Conservation (phyloP, 1,140 invertebrate species). For the Radopholus similis region DNA sequence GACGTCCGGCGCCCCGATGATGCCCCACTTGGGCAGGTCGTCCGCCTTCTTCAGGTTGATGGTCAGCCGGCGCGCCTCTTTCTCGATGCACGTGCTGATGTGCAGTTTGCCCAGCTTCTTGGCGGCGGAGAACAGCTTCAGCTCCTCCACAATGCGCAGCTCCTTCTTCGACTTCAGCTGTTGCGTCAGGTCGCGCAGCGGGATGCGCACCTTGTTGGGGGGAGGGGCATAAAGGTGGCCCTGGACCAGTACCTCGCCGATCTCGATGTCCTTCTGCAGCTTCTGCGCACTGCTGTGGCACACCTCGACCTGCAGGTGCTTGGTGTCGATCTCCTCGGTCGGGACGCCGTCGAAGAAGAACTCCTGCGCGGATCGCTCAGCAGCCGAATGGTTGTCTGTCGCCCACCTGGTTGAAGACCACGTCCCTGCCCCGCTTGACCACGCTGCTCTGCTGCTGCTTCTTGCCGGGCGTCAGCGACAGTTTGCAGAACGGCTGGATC, state of each 20-base stretch:
- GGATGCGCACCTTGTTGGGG: constrained; percentile 47
- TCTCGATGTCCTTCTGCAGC: constrained; percentile 53
- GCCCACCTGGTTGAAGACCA: constrained; percentile 55
- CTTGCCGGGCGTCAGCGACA: constrained; percentile 50
- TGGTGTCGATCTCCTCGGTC: constrained; percentile 53
- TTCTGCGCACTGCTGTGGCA: constrained; percentile 53
- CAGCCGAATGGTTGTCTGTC: neutral
- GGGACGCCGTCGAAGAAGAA: constrained; percentile 58
- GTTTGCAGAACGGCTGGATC: constrained; percentile 58
- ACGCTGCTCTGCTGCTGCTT: constrained; percentile 49
- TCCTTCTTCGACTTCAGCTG: constrained; percentile 55
- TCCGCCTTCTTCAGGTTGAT: constrained; percentile 59
- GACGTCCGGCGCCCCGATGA: constrained; percentile 48
- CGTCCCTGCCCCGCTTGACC: constrained; percentile 55
- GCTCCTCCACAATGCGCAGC: constrained; percentile 55
- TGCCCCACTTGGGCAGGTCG: constrained; percentile 58
- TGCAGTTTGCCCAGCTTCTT: constrained; percentile 59
- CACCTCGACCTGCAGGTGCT: constrained; percentile 46
- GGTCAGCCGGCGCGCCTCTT: constrained; percentile 54
- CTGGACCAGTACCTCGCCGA: neutral
- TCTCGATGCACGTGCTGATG: constrained; percentile 53
- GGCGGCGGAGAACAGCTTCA: constrained; percentile 41
- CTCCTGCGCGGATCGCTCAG: constrained; percentile 37
- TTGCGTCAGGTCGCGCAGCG: constrained; percentile 47
- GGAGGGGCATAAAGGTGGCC: neutral